phyloP scores from a whole-genome alignment of 2,888 invertebrate genomes.

The Tridacna crocea region DNA sequence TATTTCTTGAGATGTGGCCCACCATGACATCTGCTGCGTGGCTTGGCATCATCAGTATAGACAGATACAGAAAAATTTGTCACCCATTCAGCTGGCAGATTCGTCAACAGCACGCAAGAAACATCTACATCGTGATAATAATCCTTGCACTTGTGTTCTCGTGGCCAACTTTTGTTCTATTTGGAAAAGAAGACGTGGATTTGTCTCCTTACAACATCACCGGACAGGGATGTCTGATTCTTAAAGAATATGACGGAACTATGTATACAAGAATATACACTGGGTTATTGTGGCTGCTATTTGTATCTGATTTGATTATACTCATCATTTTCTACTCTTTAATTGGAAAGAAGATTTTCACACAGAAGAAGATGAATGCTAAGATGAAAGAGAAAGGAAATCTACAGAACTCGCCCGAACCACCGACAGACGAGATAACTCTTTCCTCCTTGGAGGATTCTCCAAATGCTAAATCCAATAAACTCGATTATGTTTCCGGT shows the following conservation, averaged over 20 bases:
- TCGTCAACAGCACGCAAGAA: conserved; percentile 32
- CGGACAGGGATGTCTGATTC: conserved; percentile 46
- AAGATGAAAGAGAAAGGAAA: neutral
- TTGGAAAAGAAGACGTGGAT: conserved; percentile 40
- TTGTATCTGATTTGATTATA: conserved; percentile 31
- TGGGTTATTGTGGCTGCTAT: conserved; percentile 43
- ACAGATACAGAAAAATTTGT: conserved; percentile 52
- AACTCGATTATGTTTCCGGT: too few species aligned
- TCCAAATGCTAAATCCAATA: too few species aligned
- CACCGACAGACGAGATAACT: neutral
- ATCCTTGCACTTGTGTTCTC: conserved; percentile 33
- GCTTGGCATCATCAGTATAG: conserved; percentile 48
- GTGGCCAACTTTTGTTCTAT: conserved; percentile 52
- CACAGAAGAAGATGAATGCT: conserved; percentile 24
- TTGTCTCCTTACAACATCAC: conserved; percentile 37
- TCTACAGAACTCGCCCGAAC: neutral
- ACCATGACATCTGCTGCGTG: conserved; percentile 41
- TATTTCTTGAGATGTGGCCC: conserved; percentile 53
- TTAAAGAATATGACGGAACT: conserved; percentile 41
- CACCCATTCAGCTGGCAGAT: conserved; percentile 46
- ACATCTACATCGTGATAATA: conserved; percentile 29
- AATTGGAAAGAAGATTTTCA: conserved; percentile 41
- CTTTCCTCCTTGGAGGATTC: too few species aligned
- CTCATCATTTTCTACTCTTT: conserved; percentile 38
- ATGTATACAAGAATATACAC: conserved; percentile 31